Conservation (phyloP, 2,797 vertebrate genomes). For the Pipistrellus pygmaeus region DNA sequence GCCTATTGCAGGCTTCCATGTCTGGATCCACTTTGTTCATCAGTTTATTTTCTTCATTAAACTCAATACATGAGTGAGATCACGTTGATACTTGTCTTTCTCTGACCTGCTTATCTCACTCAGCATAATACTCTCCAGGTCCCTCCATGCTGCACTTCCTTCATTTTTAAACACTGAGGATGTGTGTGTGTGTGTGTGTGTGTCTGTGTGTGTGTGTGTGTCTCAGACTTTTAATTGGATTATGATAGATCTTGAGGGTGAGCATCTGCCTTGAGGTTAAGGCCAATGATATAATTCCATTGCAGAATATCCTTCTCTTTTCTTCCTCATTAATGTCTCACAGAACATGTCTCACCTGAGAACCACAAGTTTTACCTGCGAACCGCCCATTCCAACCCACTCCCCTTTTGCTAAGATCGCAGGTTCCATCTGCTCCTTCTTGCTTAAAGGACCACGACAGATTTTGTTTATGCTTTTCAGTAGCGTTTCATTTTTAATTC, state of each 20-base stretch:
- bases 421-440: background rate
- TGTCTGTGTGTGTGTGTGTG: background rate
- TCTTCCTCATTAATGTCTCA: slow-evolving; percentile 20
- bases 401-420: background rate
- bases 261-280: slow-evolving; percentile 44
- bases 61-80: too few relatives aligned
- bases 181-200: background rate
- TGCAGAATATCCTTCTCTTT: background rate
- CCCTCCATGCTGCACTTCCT: background rate
- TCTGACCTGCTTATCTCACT: too few relatives aligned
- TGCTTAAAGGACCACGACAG: background rate
- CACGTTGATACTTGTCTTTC: too few relatives aligned
- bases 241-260: background rate
- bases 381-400: background rate
- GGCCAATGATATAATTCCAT: slow-evolving; percentile 23
- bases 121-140: too few relatives aligned
- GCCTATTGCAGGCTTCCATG: too few relatives aligned
- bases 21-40: too few relatives aligned
- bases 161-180: slow-evolving; percentile 4
- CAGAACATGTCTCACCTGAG: background rate
- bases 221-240: slow-evolving; percentile 50
- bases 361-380: background rate
- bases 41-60: too few relatives aligned
- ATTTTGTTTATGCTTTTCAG: slow-evolving; percentile 40
- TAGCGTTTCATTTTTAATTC: slow-evolving; percentile 60